Conservation (phyloP, 1,140 invertebrate genomes). For the Pseudomyrmex pallidus region DNA sequence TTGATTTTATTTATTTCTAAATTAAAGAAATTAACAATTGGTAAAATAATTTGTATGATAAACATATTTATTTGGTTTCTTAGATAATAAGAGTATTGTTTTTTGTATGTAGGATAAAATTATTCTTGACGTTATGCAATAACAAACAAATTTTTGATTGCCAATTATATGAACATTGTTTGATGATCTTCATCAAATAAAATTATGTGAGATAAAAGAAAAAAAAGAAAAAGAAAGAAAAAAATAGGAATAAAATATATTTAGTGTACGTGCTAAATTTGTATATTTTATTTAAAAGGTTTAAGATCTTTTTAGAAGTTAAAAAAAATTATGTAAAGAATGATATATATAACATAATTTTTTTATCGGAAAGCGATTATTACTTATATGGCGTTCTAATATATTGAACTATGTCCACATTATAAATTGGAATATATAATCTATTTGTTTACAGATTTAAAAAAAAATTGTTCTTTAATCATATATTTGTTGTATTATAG, state of each 20-base stretch:
- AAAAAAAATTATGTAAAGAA: constrained; percentile 1
- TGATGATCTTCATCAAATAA: constrained; percentile 11
- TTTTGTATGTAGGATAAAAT: neutral
- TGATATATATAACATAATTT: neutral
- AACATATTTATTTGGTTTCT: constrained; percentile 26
- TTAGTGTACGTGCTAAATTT: neutral
- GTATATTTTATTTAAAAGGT: constrained; percentile 36
- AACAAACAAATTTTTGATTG: constrained; percentile 20
- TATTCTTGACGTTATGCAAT: constrained; percentile 34
- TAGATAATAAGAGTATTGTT: neutral
- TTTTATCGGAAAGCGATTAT: neutral
- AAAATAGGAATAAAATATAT: neutral
- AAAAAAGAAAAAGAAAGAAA: neutral
- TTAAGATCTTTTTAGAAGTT: constrained; percentile 29
- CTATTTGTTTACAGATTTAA: no score
- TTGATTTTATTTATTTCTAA: neutral
- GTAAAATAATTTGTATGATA: constrained; percentile 6
- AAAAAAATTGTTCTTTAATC: no score
- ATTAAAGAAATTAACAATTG: constrained; percentile 5
- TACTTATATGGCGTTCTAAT: constrained; percentile 9
- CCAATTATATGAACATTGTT: neutral
- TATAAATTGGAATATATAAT: no score
- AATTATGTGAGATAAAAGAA: no score
- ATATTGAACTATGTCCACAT: neutral
- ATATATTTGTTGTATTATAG: no score